These are phyloP conservation scores for Trematomus bernacchii DNA, from an alignment of 2,797 vertebrate species.

Conservation along the genomic window DNA sequence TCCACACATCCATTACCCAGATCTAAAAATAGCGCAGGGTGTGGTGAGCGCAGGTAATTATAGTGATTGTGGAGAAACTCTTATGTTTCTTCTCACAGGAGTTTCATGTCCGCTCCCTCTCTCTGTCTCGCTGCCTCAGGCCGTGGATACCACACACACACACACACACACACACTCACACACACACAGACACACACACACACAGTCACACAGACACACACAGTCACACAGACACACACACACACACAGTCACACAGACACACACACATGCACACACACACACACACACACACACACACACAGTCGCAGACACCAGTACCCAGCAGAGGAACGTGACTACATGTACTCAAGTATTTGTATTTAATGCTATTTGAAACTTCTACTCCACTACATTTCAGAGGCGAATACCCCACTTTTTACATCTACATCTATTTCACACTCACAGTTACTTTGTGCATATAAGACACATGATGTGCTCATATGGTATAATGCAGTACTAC, in stretches of 20 bases:
- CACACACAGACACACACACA: not conserved
- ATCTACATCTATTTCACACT: too few species aligned
- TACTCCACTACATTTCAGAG: too few species aligned
- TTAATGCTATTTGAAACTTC: too few species aligned
- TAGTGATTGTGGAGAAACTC: constrained; percentile 41
- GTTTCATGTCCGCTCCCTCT: constrained; percentile 62
- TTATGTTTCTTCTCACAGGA: constrained; percentile 54
- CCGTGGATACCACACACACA: constrained; percentile 59
- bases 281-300: not conserved
- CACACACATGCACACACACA: not conserved
- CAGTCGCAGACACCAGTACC: constrained; percentile 1
- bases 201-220: not conserved
- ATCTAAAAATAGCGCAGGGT: constrained; percentile 65
- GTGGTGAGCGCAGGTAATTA: constrained; percentile 49
- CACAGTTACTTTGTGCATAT: too few species aligned
- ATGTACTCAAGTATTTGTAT: too few species aligned
- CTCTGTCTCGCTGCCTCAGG: constrained; percentile 40
- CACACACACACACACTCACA: constrained; percentile 2
- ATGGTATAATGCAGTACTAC: too few species aligned
- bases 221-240: not conserved
- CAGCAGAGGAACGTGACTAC: too few species aligned
- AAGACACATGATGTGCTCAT: too few species aligned
- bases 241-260: not conserved
- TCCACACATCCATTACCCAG: not conserved
- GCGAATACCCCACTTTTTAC: too few species aligned